Percentiles rank a stretch among this genome's conserved stretches.
These are phyloP conservation scores for Teleiodes luculella DNA, from an alignment of 2,888 invertebrate genomes.

Conservation along the genomic window DNA sequence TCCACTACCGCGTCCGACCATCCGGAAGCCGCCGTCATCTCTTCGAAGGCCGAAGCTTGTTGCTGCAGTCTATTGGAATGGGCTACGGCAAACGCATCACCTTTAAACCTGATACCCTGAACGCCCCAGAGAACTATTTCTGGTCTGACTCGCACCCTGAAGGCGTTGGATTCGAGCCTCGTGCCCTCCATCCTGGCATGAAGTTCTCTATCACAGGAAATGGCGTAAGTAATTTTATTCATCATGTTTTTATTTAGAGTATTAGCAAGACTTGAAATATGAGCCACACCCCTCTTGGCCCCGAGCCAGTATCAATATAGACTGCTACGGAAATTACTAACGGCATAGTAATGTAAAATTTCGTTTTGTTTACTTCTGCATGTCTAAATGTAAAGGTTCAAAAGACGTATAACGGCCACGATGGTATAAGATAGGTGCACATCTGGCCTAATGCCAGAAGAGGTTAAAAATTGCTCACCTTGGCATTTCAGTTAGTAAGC, in stretches of 20 bases:
- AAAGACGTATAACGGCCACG: constrained; percentile 39
- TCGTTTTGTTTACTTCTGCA: constrained; percentile 38
- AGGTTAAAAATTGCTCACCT: constrained; percentile 30
- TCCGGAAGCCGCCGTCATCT: constrained; percentile 81
- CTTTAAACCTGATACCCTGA: constrained; percentile 81
- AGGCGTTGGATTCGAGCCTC: constrained; percentile 83
- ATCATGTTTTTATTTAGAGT: neutral
- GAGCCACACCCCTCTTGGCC: constrained; percentile 28
- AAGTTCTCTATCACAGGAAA: constrained; percentile 81
- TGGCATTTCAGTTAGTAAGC: constrained; percentile 29
- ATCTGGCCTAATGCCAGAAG: constrained; percentile 40
- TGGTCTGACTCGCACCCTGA: constrained; percentile 88
- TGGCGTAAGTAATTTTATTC: constrained; percentile 57
- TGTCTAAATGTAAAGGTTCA: constrained; percentile 36
- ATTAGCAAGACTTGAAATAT: neutral
- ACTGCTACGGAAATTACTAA: constrained; percentile 1
- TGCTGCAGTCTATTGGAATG: constrained; percentile 82
- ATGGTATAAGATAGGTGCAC: constrained; percentile 40
- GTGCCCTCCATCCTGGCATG: constrained; percentile 83
- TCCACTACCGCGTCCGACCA: constrained; percentile 84
- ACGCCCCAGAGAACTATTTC: constrained; percentile 82
- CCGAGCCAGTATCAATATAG: constrained; percentile 27
- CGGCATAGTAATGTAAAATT: constrained; percentile 16
- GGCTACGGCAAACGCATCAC: constrained; percentile 88
- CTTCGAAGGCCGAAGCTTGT: constrained; percentile 81